A percentile compares a stretch with the other conserved stretches of the same genome.
These are phyloP conservation scores for Leptura quadrifasciata DNA, from an alignment of 2,888 invertebrate species.

Conservation along the genomic window DNA sequence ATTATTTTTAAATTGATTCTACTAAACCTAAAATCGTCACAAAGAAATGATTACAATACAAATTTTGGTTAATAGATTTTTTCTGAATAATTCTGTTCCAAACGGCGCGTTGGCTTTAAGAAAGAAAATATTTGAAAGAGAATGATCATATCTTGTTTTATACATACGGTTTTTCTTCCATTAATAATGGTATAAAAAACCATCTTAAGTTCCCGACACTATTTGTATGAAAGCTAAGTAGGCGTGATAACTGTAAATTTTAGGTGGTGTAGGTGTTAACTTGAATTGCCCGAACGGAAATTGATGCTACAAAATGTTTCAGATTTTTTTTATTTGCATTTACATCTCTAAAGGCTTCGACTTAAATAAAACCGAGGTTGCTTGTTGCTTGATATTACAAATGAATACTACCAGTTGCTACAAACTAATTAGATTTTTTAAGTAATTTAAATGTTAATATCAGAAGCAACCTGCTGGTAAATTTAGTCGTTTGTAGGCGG, in stretches of 20 bases:
- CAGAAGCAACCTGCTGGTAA: conserved; percentile 14
- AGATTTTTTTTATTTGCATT: conserved; percentile 29
- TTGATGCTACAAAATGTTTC: conserved; percentile 24
- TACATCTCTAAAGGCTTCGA: conserved; percentile 23
- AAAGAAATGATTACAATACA: too few relatives aligned
- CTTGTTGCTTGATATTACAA: conserved; percentile 8
- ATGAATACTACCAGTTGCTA: conserved; percentile 3
- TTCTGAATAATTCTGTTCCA: background rate
- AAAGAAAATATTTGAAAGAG: background rate
- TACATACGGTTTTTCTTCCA: background rate
- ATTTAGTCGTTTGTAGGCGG: conserved; percentile 31
- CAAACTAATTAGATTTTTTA: conserved; percentile 19
- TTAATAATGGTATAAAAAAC: conserved; percentile 24
- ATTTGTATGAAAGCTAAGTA: conserved; percentile 30
- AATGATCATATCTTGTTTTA: background rate
- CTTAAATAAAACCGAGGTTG: conserved; percentile 36
- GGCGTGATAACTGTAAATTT: conserved; percentile 34
- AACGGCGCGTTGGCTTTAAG: background rate
- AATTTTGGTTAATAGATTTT: background rate
- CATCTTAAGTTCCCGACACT: conserved; percentile 23
- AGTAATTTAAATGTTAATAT: conserved; percentile 34
- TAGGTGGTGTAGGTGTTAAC: conserved; percentile 36
- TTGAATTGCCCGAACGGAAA: conserved; percentile 29
- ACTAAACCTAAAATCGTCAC: too few relatives aligned
- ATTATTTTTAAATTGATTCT: too few relatives aligned